phyloP scores from a whole-genome alignment of 2,888 invertebrate genomes.

The Phasia obesa region DNA sequence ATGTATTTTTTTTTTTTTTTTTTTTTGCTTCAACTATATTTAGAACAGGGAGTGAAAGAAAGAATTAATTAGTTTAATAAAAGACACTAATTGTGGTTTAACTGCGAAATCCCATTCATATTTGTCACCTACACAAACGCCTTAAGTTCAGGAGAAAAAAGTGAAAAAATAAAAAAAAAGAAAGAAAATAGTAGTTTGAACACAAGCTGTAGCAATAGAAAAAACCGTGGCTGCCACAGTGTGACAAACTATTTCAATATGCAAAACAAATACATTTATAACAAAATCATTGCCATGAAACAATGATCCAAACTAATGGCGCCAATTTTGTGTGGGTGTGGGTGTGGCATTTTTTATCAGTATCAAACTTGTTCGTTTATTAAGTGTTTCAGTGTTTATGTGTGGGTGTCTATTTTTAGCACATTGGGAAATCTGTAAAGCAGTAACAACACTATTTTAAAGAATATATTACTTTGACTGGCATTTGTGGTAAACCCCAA shows the following conservation, averaged over 20 bases:
- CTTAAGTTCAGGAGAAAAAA: not conserved
- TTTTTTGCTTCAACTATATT: not conserved
- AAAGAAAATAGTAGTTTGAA: too few species aligned
- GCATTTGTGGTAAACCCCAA: slow-evolving; percentile 60
- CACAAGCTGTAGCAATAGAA: not conserved
- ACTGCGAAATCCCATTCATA: slow-evolving; percentile 65
- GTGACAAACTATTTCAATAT: slow-evolving; percentile 61
- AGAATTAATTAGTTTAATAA: slow-evolving; percentile 67
- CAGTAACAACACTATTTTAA: slow-evolving; percentile 27
- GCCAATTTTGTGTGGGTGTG: slow-evolving; percentile 3
- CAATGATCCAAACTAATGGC: slow-evolving; percentile 41
- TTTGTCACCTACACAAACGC: slow-evolving; percentile 61
- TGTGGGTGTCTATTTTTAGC: not conserved
- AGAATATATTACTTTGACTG: slow-evolving; percentile 63
- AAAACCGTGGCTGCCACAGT: not conserved
- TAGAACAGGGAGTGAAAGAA: not conserved
- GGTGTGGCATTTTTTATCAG: not conserved
- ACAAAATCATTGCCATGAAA: slow-evolving; percentile 26
- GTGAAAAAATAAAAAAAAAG: slow-evolving; percentile 1
- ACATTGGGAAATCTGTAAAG: slow-evolving; percentile 7
- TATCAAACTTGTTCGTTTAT: slow-evolving; percentile 16
- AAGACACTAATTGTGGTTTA: slow-evolving; percentile 68
- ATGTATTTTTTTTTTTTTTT: too few species aligned
- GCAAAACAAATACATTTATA: slow-evolving; percentile 51
- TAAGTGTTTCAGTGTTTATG: not conserved